These are phyloP conservation scores for Polyodon spathula DNA, from an alignment of 2,113 vertebrate species.

Conservation along the genomic window DNA sequence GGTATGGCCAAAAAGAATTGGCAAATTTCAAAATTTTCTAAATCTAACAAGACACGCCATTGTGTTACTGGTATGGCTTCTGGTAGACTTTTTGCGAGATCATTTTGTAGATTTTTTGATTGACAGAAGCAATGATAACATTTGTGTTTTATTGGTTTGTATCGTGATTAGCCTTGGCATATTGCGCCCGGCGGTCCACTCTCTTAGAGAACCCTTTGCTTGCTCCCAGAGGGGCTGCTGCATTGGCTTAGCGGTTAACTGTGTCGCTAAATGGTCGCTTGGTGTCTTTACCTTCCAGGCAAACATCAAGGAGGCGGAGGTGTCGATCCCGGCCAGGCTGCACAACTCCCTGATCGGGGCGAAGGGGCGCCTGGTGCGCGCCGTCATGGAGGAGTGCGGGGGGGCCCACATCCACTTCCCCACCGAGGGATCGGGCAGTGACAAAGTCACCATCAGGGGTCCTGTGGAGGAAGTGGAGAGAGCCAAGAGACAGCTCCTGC, in stretches of 20 bases:
- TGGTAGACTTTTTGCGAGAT: no score
- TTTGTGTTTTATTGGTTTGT: neutral
- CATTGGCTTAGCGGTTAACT: neutral
- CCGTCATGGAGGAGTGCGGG: constrained; percentile 71
- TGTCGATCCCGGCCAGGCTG: constrained; percentile 62
- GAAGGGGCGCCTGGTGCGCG: constrained; percentile 67
- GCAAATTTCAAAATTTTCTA: no score
- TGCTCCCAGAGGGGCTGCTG: no score
- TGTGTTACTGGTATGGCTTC: no score
- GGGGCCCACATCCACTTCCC: constrained; percentile 72
- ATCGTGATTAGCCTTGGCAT: neutral
- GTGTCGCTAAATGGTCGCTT: no score
- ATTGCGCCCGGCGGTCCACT: no score
- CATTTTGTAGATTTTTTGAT: no score
- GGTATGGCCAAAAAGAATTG: no score
- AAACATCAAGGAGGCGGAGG: constrained; percentile 64
- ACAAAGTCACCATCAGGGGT: constrained; percentile 63
- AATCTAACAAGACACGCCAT: no score
- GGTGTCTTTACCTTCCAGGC: constrained; percentile 36
- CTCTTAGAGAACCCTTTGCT: no score
- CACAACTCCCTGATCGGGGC: constrained; percentile 73
- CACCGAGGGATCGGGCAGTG: constrained; percentile 57
- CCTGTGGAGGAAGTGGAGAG: constrained; percentile 58
- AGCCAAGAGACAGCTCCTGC: constrained; percentile 60
- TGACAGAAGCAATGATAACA: no score